phyloP scores from a whole-genome alignment of 2,888 invertebrate species.

The Idaea biselata region DNA sequence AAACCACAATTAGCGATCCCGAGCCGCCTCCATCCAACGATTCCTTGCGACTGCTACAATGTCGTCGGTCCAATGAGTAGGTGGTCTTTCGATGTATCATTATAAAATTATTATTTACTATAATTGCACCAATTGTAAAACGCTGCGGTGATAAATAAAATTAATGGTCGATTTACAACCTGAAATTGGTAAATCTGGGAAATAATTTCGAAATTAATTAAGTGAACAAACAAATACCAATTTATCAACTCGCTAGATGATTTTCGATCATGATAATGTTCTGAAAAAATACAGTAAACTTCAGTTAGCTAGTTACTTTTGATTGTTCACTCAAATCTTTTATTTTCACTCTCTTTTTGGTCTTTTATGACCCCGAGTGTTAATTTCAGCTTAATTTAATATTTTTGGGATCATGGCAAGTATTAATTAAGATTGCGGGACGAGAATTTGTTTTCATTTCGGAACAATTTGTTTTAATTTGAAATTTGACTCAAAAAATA shows the following conservation, averaged over 20 bases:
- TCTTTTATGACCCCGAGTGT: conserved; percentile 1
- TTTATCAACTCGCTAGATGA: background rate
- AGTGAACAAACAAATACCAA: background rate
- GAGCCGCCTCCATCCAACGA: too few relatives aligned
- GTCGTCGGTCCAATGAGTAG: too few relatives aligned
- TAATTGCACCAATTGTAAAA: too few relatives aligned
- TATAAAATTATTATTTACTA: too few relatives aligned
- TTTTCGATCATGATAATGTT: background rate
- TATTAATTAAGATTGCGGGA: conserved; percentile 1
- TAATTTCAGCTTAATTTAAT: background rate
- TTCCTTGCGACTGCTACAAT: too few relatives aligned
- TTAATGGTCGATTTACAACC: too few relatives aligned
- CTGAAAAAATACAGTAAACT: background rate
- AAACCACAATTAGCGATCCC: too few relatives aligned
- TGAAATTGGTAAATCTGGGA: too few relatives aligned
- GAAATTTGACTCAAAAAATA: background rate
- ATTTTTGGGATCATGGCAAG: background rate
- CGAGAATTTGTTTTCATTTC: background rate
- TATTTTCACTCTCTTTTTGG: background rate
- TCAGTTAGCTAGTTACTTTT: background rate
- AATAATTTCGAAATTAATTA: background rate
- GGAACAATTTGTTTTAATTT: background rate
- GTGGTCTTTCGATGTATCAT: too few relatives aligned
- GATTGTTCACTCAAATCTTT: background rate
- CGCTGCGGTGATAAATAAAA: too few relatives aligned